Evolutionary conservation across 2,888 invertebrate genomes (phyloP).

Genomic region (Ephialtes manifestator): DNA sequence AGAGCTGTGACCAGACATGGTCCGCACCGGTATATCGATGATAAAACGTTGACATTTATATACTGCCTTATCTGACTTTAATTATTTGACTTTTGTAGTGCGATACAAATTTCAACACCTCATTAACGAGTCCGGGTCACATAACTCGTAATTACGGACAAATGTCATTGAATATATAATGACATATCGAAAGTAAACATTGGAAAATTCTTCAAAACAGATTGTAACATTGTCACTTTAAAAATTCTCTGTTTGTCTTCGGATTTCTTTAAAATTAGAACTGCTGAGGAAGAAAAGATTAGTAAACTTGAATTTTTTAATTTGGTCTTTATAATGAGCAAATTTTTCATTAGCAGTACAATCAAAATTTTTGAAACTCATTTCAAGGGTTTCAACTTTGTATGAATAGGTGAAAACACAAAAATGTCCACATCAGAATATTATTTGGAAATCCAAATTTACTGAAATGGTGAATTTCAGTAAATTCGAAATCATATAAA

Average conservation of each 20-base stretch:
- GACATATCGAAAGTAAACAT: background rate
- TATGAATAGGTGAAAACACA: background rate
- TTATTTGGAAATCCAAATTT: background rate
- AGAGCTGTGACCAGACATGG: slow-evolving; percentile 1
- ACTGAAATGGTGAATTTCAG: no score
- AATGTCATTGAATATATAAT: background rate
- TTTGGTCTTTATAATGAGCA: background rate
- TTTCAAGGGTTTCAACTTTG: no score
- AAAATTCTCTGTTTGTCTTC: background rate
- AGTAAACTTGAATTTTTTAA: background rate
- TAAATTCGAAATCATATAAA: slow-evolving; percentile 4
- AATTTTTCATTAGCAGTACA: no score
- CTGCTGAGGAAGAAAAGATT: background rate
- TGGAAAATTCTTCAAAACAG: background rate
- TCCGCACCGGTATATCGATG: slow-evolving; percentile 19
- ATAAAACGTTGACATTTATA: slow-evolving; percentile 31
- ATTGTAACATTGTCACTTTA: background rate
- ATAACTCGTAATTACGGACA: background rate
- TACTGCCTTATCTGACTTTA: background rate
- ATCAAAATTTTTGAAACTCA: no score
- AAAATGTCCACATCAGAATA: background rate
- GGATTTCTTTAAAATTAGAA: background rate
- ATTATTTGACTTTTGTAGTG: slow-evolving; percentile 23
- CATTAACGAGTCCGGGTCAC: slow-evolving; percentile 2
- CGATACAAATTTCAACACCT: slow-evolving; percentile 22